Base-by-base conservation (phyloP, 2,888 invertebrate genomes). In the Malthinus seriepunctatus region DNA sequence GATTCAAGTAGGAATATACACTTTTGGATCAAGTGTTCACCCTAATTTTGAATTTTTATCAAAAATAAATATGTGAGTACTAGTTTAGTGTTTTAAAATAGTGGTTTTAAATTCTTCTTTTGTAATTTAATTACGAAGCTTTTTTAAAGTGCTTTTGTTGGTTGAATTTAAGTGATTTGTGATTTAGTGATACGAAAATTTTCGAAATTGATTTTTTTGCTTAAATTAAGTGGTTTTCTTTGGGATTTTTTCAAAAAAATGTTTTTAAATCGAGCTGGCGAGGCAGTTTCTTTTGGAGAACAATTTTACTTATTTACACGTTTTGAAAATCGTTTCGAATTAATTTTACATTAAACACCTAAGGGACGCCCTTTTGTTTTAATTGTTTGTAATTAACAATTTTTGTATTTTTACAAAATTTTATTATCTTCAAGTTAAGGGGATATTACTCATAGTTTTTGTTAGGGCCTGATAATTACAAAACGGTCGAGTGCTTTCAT, bases 11-110 rank as follows among this genome's bases (percentile, higher is more conserved):
- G 63, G 65, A 58, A 60, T 70, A 67, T 67, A 68, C 67, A 65
- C 66, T 69, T 69, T 68, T 59, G 64, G 67, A 62, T 67, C 65
- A 58, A 67, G 56, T 57, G 65, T 70, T 64, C 57, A 64, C 65
- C 65, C 65, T 60, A 68, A 68, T 68, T 69, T 71, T 70, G 67
- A 64, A 66, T 70, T 67, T 68, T 65, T 67, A 69, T 67, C 56
- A 65, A 66, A 62, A 63, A 62, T 58, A 63, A 65, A 65, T 64
- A 74, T 73, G 73, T 73, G 69, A 74, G 73, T 74, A 69, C 33
- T 15, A 47, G 44, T 33, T 46, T 11, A 37, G 42, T 52, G 14
- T 10, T 32, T 9, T 52, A 11, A 32, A 45, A n/a, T 35, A 35
- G 15, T 15, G 23, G 6, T 12, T 23, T 45, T 52, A 11, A n/a